Base-by-base conservation (phyloP, 2,888 invertebrate genomes). In the Hirtodrosophila alboralis region DNA sequence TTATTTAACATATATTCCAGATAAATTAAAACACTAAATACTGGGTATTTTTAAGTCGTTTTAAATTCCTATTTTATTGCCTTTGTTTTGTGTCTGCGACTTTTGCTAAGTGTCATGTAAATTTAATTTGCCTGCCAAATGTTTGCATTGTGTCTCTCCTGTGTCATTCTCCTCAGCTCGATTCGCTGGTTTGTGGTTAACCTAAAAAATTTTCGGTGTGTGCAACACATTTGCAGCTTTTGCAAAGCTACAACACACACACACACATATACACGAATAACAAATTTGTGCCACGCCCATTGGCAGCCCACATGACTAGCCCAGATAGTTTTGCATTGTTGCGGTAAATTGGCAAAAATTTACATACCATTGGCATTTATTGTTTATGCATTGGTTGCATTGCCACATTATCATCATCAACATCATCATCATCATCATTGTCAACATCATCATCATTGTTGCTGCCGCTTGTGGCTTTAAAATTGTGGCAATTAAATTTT, bases 311-410 rank as follows among this genome's bases (percentile, higher is more conserved):
- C 56, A 58, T 57, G 78, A 59, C 59, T 56, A 54, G 36, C 47
- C 44, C 51, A 67, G 78, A 78, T 84, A 78, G 78, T 84, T 78
- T 78, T 58, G 70, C 78, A 84, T 78, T 78, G 77, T 78, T 78
- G 85, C 63, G 83, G 83, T 84, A 84, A 81, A 84, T 78, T 84
- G 85, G 84, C 77, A 72, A 77, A 69, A 80, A 77, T 84, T 56
- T 84, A 80, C 84, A 80, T 76, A 68, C 65, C 78, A 77, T 84
- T 84, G 84, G 81, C 61, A 77, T 84, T 81, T 78, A 84, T 78
- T 84, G 78, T 81, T 77, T 77, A 77, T 77, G 80, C 81, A 78
- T 80, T 62, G 78, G 66, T 59, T 71, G 72, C 67, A 53, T 44
- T 58, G 36, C 52, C 71, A 47, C 57, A 67, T 56, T 53, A 62